Base-by-base conservation (phyloP, 2,113 vertebrate species). In the Catharus bicknelli region DNA sequence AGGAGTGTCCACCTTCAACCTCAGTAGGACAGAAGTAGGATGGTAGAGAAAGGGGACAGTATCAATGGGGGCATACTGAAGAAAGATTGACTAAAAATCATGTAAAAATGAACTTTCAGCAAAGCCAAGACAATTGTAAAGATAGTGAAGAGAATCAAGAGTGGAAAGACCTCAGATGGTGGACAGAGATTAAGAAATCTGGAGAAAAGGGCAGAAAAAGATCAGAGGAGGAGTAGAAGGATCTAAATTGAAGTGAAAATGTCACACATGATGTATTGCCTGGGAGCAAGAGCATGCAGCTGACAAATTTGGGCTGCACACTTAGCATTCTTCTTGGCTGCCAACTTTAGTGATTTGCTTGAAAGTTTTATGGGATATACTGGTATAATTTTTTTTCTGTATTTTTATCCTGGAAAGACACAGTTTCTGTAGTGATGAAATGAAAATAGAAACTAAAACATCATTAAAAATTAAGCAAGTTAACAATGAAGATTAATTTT, bases 241-340 rank as follows among this genome's bases (percentile, higher is more conserved):
- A 82, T 76, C 61, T 61, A 84, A 88, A 72, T 45, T 68, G 64
- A 64, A 89, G 25, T 23, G 67, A 75, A 92, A 91, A 90, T 84
- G n/a, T 72, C 77, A 75, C 53, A 78, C 2, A 3, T 64, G 48
- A 92, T 83, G 29, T 47, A 91, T 62, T 83, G 34, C 75, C 63
- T 73, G 26, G 47, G 47, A 90, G 38, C 11, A 90, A 88, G 43
- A 79, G 32, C 27, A 83, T 55, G 14, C 32, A 85, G 27, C 22
- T 76, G 75, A 73, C 66, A 94, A 79, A 91, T 92, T 22, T 73
- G 50, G 30, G 23, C 32, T 86, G 66, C 20, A 61, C 5, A 78
- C 45, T 80, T 70, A 18, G 25, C 54, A 78, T 55, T 90, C 77
- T 75, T 81, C 57, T 76, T 29, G 58, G 26, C 34, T 85, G 45